phyloP scores from a whole-genome alignment of 2,888 invertebrate genomes.

The Acronicta psi region DNA sequence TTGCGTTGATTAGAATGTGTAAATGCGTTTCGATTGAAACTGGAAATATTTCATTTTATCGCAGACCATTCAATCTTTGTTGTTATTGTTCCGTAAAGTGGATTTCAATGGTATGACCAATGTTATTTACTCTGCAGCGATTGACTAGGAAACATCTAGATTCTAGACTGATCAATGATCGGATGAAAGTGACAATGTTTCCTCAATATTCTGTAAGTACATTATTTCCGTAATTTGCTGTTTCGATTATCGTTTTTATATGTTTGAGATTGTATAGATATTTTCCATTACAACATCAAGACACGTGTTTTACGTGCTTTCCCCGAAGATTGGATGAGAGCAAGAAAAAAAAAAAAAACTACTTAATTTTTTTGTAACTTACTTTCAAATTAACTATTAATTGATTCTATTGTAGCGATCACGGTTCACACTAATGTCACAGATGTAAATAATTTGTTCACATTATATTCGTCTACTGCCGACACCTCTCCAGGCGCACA shows the following conservation, averaged over 20 bases:
- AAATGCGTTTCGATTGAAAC: slow-evolving; percentile 33
- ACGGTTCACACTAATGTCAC: background rate
- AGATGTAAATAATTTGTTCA: too few species aligned
- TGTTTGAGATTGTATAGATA: slow-evolving; percentile 8
- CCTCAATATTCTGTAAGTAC: slow-evolving; percentile 41
- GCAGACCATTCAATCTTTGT: slow-evolving; percentile 29
- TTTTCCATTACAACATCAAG: slow-evolving; percentile 5
- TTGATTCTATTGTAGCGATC: slow-evolving; percentile 22
- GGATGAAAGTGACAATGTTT: slow-evolving; percentile 55
- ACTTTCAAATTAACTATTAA: slow-evolving; percentile 26
- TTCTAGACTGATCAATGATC: slow-evolving; percentile 36
- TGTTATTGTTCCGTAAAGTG: slow-evolving; percentile 42
- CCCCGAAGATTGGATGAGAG: background rate
- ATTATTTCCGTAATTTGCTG: slow-evolving; percentile 56
- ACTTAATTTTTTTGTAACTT: background rate
- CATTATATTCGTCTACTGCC: too few species aligned
- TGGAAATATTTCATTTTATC: slow-evolving; percentile 42
- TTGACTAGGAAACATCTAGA: slow-evolving; percentile 53
- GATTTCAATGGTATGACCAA: slow-evolving; percentile 38
- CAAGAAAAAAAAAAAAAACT: slow-evolving; percentile 2
- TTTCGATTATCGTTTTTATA: slow-evolving; percentile 43
- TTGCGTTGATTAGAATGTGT: slow-evolving; percentile 54
- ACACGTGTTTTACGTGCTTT: too few species aligned
- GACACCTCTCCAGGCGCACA: too few species aligned
- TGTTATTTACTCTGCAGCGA: slow-evolving; percentile 33